Conservation (phyloP, 2,113 vertebrate species). For the Corydoras sp. region DNA sequence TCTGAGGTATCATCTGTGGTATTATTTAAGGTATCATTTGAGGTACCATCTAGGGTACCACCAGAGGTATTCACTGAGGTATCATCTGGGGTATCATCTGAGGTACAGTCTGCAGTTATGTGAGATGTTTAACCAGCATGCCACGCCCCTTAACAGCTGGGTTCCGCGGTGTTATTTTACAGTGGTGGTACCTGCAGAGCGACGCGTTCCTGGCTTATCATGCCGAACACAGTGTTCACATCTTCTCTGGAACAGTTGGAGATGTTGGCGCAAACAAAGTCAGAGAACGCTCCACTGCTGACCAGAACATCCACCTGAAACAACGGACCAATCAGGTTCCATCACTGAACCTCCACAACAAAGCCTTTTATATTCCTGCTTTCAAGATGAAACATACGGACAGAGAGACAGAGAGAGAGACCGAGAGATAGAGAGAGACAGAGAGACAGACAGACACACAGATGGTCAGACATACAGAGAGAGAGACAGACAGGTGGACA, state of each 20-base stretch:
- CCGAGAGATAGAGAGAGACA: background rate
- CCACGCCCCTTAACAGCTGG: no score
- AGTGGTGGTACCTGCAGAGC: slow-evolving; percentile 55
- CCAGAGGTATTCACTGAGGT: no score
- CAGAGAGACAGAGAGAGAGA: background rate
- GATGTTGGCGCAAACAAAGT: slow-evolving; percentile 49
- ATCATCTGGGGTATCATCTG: no score
- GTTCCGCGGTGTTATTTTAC: background rate
- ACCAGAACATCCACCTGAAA: slow-evolving; percentile 54
- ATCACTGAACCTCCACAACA: background rate
- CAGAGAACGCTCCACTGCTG: slow-evolving; percentile 33
- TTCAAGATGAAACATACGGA: background rate
- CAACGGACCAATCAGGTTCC: background rate
- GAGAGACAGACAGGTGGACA: no score
- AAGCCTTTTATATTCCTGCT: background rate
- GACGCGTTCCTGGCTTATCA: slow-evolving; percentile 50
- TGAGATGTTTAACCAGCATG: no score
- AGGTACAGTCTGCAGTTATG: no score
- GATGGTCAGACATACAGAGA: no score
- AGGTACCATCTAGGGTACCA: no score
- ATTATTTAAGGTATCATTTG: no score
- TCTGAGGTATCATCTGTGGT: no score
- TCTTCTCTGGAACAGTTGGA: slow-evolving; percentile 33
- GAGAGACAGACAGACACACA: background rate
- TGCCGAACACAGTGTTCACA: slow-evolving; percentile 44